Conservation (phyloP, 2,888 invertebrate species). For the Athalia rosae region DNA sequence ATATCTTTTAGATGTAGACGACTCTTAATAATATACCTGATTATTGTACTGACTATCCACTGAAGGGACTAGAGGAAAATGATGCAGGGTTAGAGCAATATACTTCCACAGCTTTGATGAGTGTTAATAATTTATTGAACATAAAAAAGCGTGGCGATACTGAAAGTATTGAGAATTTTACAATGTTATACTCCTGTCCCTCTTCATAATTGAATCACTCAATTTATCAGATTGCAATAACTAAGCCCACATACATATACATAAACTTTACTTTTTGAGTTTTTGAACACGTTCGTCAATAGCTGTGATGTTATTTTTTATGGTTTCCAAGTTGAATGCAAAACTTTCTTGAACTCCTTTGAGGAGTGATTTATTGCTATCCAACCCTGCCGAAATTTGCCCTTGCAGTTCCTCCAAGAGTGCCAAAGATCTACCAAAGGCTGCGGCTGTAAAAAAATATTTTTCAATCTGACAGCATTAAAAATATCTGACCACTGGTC, state of each 20-base stretch:
- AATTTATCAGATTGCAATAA: no score
- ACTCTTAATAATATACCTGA: no score
- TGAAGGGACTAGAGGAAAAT: no score
- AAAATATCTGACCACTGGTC: not conserved
- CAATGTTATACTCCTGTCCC: no score
- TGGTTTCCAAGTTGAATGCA: constrained; percentile 85
- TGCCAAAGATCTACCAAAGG: constrained; percentile 89
- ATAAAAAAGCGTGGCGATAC: no score
- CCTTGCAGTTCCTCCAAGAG: constrained; percentile 87
- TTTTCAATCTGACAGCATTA: not conserved
- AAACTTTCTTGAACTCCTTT: constrained; percentile 89
- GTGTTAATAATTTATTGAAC: no score
- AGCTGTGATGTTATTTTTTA: constrained; percentile 84
- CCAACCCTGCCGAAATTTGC: constrained; percentile 82
- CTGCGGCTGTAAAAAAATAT: constrained; percentile 81
- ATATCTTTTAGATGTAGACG: no score
- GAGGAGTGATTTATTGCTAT: constrained; percentile 86
- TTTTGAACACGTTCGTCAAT: constrained; percentile 84
- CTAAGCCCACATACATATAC: constrained; percentile 7
- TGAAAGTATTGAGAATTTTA: constrained; percentile 50
- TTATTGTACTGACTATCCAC: no score
- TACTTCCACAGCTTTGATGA: constrained; percentile 10
- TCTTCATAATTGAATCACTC: no score
- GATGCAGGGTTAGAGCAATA: no score
- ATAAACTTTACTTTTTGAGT: constrained; percentile 76